Evolutionary conservation across 2,888 invertebrate species (phyloP).

Genomic region (Lamellibrachia satsuma): DNA sequence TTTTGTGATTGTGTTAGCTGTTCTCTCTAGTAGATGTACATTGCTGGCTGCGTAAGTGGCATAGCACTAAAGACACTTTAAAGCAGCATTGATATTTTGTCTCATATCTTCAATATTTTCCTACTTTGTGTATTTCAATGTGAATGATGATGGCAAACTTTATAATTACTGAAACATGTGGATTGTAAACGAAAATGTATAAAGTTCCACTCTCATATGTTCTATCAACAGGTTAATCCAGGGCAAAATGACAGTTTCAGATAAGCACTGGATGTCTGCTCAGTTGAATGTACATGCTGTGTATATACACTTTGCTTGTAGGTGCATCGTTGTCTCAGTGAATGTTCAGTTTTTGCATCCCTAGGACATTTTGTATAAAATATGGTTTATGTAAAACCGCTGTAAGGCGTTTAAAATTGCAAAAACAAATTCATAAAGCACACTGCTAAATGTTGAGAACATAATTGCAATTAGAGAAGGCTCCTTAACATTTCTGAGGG

Average conservation of each 20-base stretch:
- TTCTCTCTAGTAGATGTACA: background rate
- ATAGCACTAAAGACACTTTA: background rate
- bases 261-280: background rate
- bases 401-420: background rate
- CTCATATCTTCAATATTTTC: background rate
- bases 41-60: background rate
- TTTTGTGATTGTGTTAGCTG: background rate
- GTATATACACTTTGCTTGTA: too few species aligned
- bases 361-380: background rate
- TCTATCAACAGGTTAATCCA: background rate
- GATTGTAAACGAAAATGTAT: background rate
- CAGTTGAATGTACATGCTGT: background rate
- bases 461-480: background rate
- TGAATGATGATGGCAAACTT: background rate
- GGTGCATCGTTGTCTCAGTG: background rate
- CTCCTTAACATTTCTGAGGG: background rate
- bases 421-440: background rate
- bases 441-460: background rate
- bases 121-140: background rate
- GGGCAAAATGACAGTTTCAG: background rate
- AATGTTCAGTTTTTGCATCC: background rate
- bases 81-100: constrained; percentile 12
- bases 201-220: background rate
- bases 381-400: background rate
- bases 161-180: background rate